A percentile compares a stretch with the other conserved stretches of the same genome.
Conservation (phyloP, 2,888 invertebrate species). For the Sarcophaga carnaria region DNA sequence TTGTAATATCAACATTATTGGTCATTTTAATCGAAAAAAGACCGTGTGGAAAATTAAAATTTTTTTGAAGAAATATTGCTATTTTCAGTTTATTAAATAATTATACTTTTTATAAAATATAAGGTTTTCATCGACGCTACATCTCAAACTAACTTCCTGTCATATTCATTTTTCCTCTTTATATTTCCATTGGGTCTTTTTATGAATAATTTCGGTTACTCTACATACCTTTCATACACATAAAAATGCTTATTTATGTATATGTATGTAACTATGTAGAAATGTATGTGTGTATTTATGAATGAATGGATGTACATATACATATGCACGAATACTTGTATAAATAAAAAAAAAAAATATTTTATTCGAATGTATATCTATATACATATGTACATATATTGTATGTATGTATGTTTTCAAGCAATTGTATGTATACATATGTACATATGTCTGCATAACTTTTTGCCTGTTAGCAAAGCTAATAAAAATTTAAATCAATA, state of each 20-base stretch:
- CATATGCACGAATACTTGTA: not conserved
- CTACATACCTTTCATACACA: not conserved
- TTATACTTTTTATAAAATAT: too few species aligned
- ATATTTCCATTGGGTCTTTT: not conserved
- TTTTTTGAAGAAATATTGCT: too few species aligned
- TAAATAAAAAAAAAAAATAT: not conserved
- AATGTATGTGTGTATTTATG: not conserved
- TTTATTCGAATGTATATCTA: not conserved
- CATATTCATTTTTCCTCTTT: not conserved
- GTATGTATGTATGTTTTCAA: slow-evolving; percentile 6
- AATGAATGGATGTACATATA: not conserved
- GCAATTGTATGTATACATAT: not conserved
- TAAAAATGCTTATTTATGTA: not conserved
- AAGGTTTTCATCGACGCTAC: too few species aligned
- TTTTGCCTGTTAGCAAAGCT: slow-evolving; percentile 45
- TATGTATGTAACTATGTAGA: not conserved
- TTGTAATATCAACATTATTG: slow-evolving; percentile 20
- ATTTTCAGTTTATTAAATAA: too few species aligned
- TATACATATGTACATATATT: not conserved
- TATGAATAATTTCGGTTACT: not conserved
- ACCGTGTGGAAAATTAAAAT: slow-evolving; percentile 12
- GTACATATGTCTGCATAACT: slow-evolving; percentile 21
- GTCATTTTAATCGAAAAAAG: not conserved
- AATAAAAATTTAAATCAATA: slow-evolving; percentile 52
- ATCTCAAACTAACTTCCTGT: too few species aligned